Evolutionary conservation across 2,888 invertebrate species (phyloP).

Genomic region (Limnephilus marmoratus): DNA sequence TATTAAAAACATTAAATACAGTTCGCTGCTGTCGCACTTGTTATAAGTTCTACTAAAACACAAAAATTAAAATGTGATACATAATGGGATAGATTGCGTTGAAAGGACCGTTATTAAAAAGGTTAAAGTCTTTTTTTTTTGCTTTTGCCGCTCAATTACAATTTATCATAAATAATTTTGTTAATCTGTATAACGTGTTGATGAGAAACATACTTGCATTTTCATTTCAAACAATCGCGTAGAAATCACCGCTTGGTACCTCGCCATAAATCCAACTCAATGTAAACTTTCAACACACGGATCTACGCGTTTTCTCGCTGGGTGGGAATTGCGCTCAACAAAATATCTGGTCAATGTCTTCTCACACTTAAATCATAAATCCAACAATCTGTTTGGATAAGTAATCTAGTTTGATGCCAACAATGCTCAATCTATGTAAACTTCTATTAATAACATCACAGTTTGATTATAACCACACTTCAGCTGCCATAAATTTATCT

Average conservation of each 20-base stretch:
- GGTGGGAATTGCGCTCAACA: background rate
- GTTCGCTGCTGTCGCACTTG: too few species aligned
- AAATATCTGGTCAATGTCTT: conserved; percentile 10
- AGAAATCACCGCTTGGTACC: background rate
- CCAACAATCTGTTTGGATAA: conserved; percentile 11
- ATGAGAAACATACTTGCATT: background rate
- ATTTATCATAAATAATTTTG: background rate
- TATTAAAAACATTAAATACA: too few species aligned
- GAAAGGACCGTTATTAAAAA: too few species aligned
- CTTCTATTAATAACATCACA: background rate
- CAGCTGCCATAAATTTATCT: background rate
- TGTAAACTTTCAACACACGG: background rate
- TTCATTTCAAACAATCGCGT: background rate
- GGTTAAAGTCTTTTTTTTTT: too few species aligned
- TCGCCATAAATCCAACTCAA: background rate
- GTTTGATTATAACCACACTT: background rate
- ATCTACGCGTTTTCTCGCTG: background rate
- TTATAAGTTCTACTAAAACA: too few species aligned
- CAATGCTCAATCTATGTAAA: background rate
- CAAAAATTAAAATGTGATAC: too few species aligned
- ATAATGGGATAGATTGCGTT: too few species aligned
- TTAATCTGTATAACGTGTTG: background rate
- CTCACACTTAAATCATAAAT: conserved; percentile 11
- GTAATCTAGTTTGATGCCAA: background rate
- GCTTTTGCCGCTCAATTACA: background rate